These are phyloP conservation scores for Pseudococcus jackbeardsleyi DNA, from an alignment of 2,888 invertebrate genomes.

Conservation along the genomic window DNA sequence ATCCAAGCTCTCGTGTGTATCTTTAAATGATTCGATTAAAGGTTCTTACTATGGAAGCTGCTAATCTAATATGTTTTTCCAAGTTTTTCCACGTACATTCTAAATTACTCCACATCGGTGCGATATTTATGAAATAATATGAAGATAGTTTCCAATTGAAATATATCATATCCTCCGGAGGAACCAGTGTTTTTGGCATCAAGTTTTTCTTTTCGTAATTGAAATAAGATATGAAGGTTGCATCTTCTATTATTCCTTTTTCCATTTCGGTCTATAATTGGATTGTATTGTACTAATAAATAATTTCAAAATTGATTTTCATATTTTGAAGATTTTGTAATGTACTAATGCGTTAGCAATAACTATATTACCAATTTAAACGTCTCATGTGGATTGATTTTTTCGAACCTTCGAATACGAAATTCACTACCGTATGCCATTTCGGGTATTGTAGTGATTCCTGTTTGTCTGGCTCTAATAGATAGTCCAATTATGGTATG, in stretches of 20 bases:
- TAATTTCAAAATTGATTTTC: too few relatives aligned
- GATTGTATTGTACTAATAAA: not conserved
- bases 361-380: not conserved
- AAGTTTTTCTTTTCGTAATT: slow-evolving; percentile 23
- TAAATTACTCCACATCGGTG: slow-evolving; percentile 2
- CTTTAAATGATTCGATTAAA: not conserved
- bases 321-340: not conserved
- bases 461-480: not conserved
- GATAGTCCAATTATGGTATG: not conserved
- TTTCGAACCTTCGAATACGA: not conserved
- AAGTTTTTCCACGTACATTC: slow-evolving; percentile 1
- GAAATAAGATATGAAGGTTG: not conserved
- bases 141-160: not conserved
- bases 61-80: slow-evolving; percentile 2
- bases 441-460: not conserved
- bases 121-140: not conserved
- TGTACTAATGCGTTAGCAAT: not conserved
- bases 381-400: not conserved
- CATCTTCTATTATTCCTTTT: not conserved
- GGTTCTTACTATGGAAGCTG: not conserved
- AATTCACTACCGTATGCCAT: not conserved
- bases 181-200: not conserved
- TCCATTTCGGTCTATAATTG: not conserved
- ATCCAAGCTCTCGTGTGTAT: too few relatives aligned
- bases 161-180: not conserved